Conservation (phyloP, 2,888 invertebrate genomes). For the Heteromurus nitidus region DNA sequence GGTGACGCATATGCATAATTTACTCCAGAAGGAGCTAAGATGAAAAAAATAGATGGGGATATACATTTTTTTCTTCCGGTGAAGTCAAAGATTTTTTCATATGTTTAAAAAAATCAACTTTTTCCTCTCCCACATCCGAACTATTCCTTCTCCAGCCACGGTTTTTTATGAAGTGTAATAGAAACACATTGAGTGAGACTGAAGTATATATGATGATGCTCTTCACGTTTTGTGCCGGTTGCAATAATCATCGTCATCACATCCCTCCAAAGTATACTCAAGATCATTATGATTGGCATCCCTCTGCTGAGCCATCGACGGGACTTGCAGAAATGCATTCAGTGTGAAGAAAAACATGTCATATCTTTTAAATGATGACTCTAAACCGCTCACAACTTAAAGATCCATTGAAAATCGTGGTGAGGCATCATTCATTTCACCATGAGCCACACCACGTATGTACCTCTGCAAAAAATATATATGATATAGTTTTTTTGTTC, state of each 20-base stretch:
- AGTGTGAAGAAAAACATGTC: slow-evolving; percentile 69
- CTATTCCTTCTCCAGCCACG: too few relatives aligned
- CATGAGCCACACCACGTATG: too few relatives aligned
- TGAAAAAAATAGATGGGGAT: slow-evolving; percentile 34
- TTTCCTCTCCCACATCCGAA: not conserved
- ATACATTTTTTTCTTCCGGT: too few relatives aligned
- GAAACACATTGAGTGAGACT: too few relatives aligned
- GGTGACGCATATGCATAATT: slow-evolving; percentile 63
- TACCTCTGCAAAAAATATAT: too few relatives aligned
- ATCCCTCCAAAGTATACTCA: slow-evolving; percentile 16
- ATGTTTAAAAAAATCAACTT: not conserved
- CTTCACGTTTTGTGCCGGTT: too few relatives aligned
- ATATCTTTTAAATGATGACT: slow-evolving; percentile 61
- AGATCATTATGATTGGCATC: slow-evolving; percentile 63
- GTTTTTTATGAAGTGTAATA: too few relatives aligned
- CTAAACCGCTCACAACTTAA: slow-evolving; percentile 46
- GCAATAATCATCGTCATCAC: slow-evolving; percentile 24
- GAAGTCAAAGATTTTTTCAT: not conserved
- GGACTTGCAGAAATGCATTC: slow-evolving; percentile 61
- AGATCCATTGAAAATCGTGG: slow-evolving; percentile 29
- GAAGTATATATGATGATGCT: too few relatives aligned
- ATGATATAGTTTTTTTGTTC: too few relatives aligned
- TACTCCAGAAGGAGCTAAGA: slow-evolving; percentile 52
- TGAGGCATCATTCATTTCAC: slow-evolving; percentile 38
- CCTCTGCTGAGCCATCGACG: slow-evolving; percentile 50